phyloP scores from a whole-genome alignment of 2,888 invertebrate species.

The Lymantria dispar region DNA sequence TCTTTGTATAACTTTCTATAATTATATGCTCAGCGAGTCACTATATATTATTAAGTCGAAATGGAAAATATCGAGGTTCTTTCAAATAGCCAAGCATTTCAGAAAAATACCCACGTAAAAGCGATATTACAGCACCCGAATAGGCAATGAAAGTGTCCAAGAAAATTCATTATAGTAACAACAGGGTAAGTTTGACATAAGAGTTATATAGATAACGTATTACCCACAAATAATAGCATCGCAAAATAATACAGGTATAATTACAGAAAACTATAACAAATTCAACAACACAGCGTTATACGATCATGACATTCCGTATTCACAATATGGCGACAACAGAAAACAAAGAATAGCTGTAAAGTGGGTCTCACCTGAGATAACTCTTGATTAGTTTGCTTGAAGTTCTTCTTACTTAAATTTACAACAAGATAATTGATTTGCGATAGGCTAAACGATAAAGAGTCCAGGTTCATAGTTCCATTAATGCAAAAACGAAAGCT shows the following conservation, averaged over 20 bases:
- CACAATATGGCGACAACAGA: constrained; percentile 76
- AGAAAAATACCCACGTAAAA: no score
- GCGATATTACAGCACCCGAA: no score
- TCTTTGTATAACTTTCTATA: no score
- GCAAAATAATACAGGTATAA: constrained; percentile 22
- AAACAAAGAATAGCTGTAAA: constrained; percentile 57
- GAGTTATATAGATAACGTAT: constrained; percentile 28
- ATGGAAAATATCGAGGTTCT: no score
- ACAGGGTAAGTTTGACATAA: constrained; percentile 11
- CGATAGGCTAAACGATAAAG: constrained; percentile 98
- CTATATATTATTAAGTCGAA: no score
- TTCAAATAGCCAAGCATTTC: no score
- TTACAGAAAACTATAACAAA: constrained; percentile 19
- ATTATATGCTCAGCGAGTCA: no score
- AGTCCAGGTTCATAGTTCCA: constrained; percentile 99
- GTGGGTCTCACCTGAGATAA: constrained; percentile 90
- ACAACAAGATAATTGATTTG: constrained; percentile 98
- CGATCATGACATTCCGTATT: constrained; percentile 50
- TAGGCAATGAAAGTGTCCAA: constrained; percentile 8
- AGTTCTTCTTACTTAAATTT: constrained; percentile 97
- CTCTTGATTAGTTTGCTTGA: constrained; percentile 94
- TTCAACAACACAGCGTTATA: constrained; percentile 20
- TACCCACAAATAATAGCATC: constrained; percentile 27
- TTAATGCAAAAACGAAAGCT: constrained; percentile 96
- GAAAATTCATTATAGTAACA: constrained; percentile 16